These are phyloP conservation scores for Hirtodrosophila histrioides DNA, from an alignment of 2,888 invertebrate genomes.

Conservation along the genomic window DNA sequence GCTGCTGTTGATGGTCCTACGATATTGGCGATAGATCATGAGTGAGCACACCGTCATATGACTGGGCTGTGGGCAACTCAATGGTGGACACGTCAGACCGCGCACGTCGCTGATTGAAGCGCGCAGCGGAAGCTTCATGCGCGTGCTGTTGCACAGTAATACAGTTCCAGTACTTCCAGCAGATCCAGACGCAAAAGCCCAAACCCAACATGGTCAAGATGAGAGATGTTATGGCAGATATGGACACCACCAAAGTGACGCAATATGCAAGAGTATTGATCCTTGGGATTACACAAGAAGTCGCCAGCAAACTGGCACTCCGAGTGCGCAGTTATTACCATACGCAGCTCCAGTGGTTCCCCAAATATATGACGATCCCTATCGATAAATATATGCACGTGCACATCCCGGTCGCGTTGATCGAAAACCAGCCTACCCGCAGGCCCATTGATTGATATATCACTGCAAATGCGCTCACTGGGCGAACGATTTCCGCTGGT, in stretches of 20 bases:
- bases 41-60: constrained; percentile 50
- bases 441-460: constrained; percentile 80
- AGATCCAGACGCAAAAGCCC: constrained; percentile 83
- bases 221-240: constrained; percentile 83
- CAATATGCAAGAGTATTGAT: constrained; percentile 82
- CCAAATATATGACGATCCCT: constrained; percentile 64
- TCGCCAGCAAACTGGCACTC: constrained; percentile 79
- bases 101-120: constrained; percentile 68
- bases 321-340: constrained; percentile 82
- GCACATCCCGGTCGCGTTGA: constrained; percentile 78
- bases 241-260: constrained; percentile 82
- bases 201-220: constrained; percentile 84
- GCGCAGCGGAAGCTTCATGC: constrained; percentile 81
- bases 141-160: constrained; percentile 83
- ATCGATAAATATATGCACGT: constrained; percentile 78
- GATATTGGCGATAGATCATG: constrained; percentile 56
- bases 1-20: constrained; percentile 53
- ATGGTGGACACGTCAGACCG: constrained; percentile 78
- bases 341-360: constrained; percentile 80
- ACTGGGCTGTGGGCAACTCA: constrained; percentile 72
- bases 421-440: constrained; percentile 80
- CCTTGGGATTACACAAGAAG: constrained; percentile 78
- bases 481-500: constrained; percentile 79
- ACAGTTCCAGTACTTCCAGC: constrained; percentile 84
- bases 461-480: constrained; percentile 79